phyloP scores from a whole-genome alignment of 2,888 invertebrate species.

The Ctenicera cuprea region DNA sequence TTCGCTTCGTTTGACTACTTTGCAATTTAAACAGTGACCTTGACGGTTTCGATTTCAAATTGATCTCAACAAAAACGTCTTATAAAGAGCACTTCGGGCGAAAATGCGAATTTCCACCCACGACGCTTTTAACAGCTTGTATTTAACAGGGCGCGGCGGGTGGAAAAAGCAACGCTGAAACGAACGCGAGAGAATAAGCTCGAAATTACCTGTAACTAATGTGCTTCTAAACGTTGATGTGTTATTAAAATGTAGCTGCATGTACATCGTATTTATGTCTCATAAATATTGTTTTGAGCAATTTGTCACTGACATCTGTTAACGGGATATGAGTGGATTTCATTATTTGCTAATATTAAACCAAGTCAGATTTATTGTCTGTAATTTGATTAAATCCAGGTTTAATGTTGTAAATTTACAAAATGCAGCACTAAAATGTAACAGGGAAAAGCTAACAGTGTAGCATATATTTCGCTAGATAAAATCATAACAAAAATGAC shows the following conservation, averaged over 20 bases:
- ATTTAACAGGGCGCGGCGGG: no score
- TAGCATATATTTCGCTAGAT: no score
- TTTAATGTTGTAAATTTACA: not conserved
- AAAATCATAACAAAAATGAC: not conserved
- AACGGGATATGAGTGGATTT: no score
- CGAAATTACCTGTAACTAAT: no score
- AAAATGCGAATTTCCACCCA: no score
- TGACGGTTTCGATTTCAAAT: constrained; percentile 42
- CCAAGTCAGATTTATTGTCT: not conserved
- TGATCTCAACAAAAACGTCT: constrained; percentile 1
- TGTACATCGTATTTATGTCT: not conserved
- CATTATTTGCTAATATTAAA: no score
- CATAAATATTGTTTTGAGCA: not conserved
- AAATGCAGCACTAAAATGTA: no score
- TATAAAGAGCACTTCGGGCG: not conserved
- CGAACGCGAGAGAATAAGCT: no score
- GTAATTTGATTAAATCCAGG: not conserved
- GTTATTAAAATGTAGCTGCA: not conserved
- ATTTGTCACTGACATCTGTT: no score
- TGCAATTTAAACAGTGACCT: constrained; percentile 46
- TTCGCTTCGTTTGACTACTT: constrained; percentile 41
- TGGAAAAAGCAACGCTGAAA: no score
- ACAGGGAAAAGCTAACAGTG: no score
- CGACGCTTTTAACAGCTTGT: no score
- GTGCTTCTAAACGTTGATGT: not conserved